Evolutionary conservation across 1,140 invertebrate genomes (phyloP).

Genomic region (Platyscapa corneri): DNA sequence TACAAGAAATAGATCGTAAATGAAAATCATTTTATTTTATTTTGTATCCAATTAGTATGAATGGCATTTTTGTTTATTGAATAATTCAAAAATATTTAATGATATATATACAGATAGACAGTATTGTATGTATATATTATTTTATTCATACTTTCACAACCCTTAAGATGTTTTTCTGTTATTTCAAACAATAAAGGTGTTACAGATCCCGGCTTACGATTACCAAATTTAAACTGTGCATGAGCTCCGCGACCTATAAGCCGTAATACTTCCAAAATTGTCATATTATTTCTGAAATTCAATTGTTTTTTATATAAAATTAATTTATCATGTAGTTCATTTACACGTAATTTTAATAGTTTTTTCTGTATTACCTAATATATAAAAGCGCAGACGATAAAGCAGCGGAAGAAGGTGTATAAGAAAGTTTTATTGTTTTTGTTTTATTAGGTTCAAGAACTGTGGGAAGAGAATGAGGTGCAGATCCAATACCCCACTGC

Average conservation of each 20-base stretch:
- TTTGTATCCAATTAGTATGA: too few species aligned
- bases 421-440: slow-evolving; percentile 66
- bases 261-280: slow-evolving; percentile 89
- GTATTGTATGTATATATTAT: too few species aligned
- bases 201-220: slow-evolving; percentile 85
- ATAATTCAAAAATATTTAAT: too few species aligned
- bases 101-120: too few species aligned
- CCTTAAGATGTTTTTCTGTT: slow-evolving; percentile 86
- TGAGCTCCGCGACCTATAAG: slow-evolving; percentile 87
- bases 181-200: slow-evolving; percentile 89
- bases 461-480: slow-evolving; percentile 64
- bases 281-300: slow-evolving; percentile 92
- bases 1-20: too few species aligned
- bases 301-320: slow-evolving; percentile 1
- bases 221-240: slow-evolving; percentile 93
- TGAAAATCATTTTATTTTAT: too few species aligned
- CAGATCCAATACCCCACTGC: slow-evolving; percentile 60
- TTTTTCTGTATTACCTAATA: slow-evolving; percentile 62
- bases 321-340: neutral
- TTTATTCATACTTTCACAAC: slow-evolving; percentile 87
- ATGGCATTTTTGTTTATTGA: too few species aligned
- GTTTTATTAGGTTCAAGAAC: slow-evolving; percentile 72
- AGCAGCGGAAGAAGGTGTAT: slow-evolving; percentile 64
- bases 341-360: neutral
- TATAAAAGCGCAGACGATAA: slow-evolving; percentile 69